Evolutionary conservation across 2,888 invertebrate species (phyloP).

Genomic region (Macroteleia sp.): DNA sequence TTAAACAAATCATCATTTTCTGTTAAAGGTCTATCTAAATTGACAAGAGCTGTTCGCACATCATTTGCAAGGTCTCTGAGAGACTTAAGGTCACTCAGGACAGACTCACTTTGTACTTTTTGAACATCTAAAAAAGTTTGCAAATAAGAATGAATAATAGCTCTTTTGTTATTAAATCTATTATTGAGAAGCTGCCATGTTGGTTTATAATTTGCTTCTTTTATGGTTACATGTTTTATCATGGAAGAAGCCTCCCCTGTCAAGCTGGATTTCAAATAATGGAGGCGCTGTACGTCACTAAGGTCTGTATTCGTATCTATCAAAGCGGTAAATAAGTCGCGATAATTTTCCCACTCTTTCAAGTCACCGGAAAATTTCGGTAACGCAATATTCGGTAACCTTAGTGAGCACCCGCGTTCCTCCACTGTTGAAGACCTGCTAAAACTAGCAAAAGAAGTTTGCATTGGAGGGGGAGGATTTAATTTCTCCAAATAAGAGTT

Average conservation of each 20-base stretch:
- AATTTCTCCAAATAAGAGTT: too few species aligned
- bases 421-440: too few species aligned
- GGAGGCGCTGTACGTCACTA: neutral
- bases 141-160: neutral
- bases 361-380: too few species aligned
- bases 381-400: too few species aligned
- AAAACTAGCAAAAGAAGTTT: too few species aligned
- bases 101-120: too few species aligned
- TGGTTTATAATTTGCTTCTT: neutral
- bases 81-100: neutral
- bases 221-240: neutral
- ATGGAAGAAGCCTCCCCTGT: neutral
- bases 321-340: neutral
- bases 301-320: neutral
- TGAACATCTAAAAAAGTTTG: neutral
- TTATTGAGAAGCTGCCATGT: neutral
- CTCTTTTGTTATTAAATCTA: neutral
- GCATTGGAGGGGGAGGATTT: too few species aligned
- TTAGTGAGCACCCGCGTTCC: too few species aligned
- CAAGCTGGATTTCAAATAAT: neutral
- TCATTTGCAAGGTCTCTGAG: neutral
- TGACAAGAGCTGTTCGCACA: neutral
- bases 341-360: too few species aligned
- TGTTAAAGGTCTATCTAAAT: neutral
- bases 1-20: conserved; percentile 6